Evolutionary conservation across 2,797 vertebrate genomes (phyloP), one percentile per base, ranked within the genome.

Genomic region (Liparis tanakae): DNA sequence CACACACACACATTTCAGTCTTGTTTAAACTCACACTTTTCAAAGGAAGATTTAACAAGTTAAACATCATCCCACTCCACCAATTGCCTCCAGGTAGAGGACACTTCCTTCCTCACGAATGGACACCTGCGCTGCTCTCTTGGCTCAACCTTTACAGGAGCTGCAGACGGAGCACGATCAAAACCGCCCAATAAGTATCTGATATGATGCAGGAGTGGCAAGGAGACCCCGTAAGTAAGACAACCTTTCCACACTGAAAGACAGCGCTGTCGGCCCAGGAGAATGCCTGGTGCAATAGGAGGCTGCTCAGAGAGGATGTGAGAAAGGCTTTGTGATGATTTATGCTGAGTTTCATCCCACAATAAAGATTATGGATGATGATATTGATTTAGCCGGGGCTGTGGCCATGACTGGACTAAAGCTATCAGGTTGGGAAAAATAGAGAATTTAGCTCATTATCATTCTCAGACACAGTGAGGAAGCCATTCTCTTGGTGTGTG

Each of bases 281-380:
- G 89, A 90, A 81, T 58, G 84, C 79, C 79, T 81, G 74, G 51
- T 77, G 82, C 85, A 82, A 86, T 79, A 63, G 79, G 80, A 87
- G 76, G 75, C 72, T 76, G 83, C 87, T 89, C 85, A 86, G 82
- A 89, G 89, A 88, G 65, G 80, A 87, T 83, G 89, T 87, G 80
- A 88, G 88, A 91, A 88, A 87, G 80, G 87, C 89, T 91, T 87
- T 88, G 87, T 81, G 87, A 85, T 92, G 92, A 93, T 92, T 92
- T 91, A 93, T 92, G 91, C 90, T 80, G 80, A 79, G 91, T 93
- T 93, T 93, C 87, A 93, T 93, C 91, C 87, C 80, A 93, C 91
- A 91, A 92, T 93, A 93, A 93, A 93, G 91, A 92, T 92, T 92
- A 93, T 92, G 91, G 92, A 92, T 93, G 90, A 91, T 89, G 91